Percentiles rank a stretch among this genome's conserved stretches.
These are phyloP conservation scores for Sympetrum striolatum DNA, from an alignment of 2,888 invertebrate genomes.

Conservation along the genomic window DNA sequence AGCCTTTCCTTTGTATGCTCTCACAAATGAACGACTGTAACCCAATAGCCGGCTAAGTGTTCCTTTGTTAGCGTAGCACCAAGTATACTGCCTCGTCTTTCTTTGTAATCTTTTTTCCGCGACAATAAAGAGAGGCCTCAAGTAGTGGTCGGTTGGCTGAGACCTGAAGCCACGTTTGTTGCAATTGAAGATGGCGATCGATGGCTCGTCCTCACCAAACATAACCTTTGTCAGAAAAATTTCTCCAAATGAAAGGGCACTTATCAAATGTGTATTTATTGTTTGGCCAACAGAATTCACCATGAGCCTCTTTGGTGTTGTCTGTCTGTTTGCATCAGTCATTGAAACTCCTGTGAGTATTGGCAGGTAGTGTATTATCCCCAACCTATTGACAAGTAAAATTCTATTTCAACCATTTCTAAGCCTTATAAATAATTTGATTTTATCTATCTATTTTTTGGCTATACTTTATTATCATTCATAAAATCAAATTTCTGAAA, in stretches of 20 bases:
- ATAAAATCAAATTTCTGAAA: too few species aligned
- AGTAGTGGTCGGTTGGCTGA: slow-evolving; percentile 58
- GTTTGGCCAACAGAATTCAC: slow-evolving; percentile 48
- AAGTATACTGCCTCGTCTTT: slow-evolving; percentile 20
- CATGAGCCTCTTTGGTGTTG: not conserved
- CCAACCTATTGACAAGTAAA: slow-evolving; percentile 54
- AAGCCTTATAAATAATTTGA: too few species aligned
- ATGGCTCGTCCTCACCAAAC: slow-evolving; percentile 58
- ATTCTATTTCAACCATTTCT: not conserved
- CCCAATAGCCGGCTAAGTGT: slow-evolving; percentile 54
- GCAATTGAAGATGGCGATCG: slow-evolving; percentile 57
- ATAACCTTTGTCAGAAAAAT: slow-evolving; percentile 55
- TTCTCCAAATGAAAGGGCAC: slow-evolving; percentile 57
- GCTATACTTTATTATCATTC: too few species aligned
- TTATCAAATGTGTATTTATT: slow-evolving; percentile 52
- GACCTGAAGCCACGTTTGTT: slow-evolving; percentile 55
- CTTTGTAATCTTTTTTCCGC: slow-evolving; percentile 46
- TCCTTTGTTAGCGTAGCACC: slow-evolving; percentile 54
- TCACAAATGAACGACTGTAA: slow-evolving; percentile 52
- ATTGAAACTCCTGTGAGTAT: slow-evolving; percentile 54
- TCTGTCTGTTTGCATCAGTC: not conserved
- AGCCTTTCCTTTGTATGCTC: slow-evolving; percentile 51
- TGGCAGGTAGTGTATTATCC: slow-evolving; percentile 61
- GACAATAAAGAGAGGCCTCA: slow-evolving; percentile 57
- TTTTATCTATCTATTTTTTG: too few species aligned